Evolutionary conservation across 1,140 invertebrate genomes (phyloP).

Genomic region (Metaphire vulgaris): DNA sequence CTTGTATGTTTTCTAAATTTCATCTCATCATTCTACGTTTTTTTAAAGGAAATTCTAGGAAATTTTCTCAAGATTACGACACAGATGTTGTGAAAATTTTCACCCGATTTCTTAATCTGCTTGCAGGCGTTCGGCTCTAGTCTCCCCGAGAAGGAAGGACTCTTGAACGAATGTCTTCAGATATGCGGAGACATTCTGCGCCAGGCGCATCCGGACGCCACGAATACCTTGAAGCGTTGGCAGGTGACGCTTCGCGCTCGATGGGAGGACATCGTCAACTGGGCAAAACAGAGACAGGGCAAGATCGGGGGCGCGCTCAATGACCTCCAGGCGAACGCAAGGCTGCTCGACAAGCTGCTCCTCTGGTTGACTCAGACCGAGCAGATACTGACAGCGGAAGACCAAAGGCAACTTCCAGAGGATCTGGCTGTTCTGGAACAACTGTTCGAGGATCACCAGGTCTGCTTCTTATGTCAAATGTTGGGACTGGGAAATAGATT

Average conservation of each 20-base stretch:
- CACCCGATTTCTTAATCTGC: too few relatives aligned
- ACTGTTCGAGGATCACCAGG: slow-evolving; percentile 64
- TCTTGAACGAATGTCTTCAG: slow-evolving; percentile 78
- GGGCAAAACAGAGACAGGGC: slow-evolving; percentile 62
- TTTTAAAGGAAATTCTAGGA: too few relatives aligned
- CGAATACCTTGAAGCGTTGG: slow-evolving; percentile 94
- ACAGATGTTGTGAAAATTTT: too few relatives aligned
- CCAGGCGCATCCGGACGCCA: slow-evolving; percentile 88
- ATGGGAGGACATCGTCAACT: slow-evolving; percentile 59
- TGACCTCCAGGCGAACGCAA: slow-evolving; percentile 56
- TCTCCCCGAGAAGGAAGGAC: slow-evolving; percentile 71
- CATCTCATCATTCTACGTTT: too few relatives aligned
- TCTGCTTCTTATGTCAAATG: too few relatives aligned
- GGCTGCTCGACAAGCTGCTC: slow-evolving; percentile 82
- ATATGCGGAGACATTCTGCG: slow-evolving; percentile 79
- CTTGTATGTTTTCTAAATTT: too few relatives aligned
- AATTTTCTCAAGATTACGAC: too few relatives aligned
- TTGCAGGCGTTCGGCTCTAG: slow-evolving; percentile 71
- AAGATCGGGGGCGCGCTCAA: slow-evolving; percentile 69
- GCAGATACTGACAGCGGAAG: slow-evolving; percentile 69
- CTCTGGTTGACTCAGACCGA: slow-evolving; percentile 84
- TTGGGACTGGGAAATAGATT: too few relatives aligned
- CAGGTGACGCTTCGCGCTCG: slow-evolving; percentile 91
- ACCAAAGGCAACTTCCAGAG: slow-evolving; percentile 81
- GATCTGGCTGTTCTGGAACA: slow-evolving; percentile 77